phyloP scores from a whole-genome alignment of 2,888 invertebrate species.

The Carcina quercana region DNA sequence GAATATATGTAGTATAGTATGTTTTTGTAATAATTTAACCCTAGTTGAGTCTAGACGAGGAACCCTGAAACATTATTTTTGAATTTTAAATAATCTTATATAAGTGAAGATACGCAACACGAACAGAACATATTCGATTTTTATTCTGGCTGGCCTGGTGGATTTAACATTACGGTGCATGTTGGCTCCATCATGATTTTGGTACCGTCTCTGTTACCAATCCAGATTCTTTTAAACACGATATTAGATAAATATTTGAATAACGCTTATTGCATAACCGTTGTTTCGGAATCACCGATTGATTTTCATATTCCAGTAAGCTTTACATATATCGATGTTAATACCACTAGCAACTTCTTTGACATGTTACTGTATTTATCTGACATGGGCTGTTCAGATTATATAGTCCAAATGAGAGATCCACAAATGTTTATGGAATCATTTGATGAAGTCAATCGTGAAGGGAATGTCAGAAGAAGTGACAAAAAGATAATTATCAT shows the following conservation, averaged over 20 bases:
- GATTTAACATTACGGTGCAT: too few species aligned
- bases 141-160: too few species aligned
- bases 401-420: slow-evolving; percentile 45
- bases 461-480: slow-evolving; percentile 53
- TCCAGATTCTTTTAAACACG: slow-evolving; percentile 45
- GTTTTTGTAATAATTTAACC: too few species aligned
- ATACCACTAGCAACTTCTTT: slow-evolving; percentile 26
- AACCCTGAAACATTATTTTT: too few species aligned
- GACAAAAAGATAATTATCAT: slow-evolving; percentile 58
- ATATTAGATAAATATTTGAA: slow-evolving; percentile 42
- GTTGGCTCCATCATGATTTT: too few species aligned
- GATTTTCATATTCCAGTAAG: slow-evolving; percentile 23
- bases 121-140: too few species aligned
- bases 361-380: slow-evolving; percentile 38
- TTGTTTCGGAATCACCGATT: slow-evolving; percentile 39
- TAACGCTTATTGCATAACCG: slow-evolving; percentile 43
- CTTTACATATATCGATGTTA: slow-evolving; percentile 31
- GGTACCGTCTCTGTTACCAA: slow-evolving; percentile 19
- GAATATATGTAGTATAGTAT: too few species aligned
- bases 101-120: too few species aligned
- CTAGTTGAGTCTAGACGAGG: too few species aligned
- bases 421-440: slow-evolving; percentile 47
- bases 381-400: slow-evolving; percentile 66
- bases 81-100: too few species aligned
- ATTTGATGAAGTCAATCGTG: slow-evolving; percentile 48